Percentiles rank a stretch among this genome's conserved stretches.
Evolutionary conservation across 2,888 invertebrate genomes (phyloP).

Genomic region (Temnothorax rugatulus): DNA sequence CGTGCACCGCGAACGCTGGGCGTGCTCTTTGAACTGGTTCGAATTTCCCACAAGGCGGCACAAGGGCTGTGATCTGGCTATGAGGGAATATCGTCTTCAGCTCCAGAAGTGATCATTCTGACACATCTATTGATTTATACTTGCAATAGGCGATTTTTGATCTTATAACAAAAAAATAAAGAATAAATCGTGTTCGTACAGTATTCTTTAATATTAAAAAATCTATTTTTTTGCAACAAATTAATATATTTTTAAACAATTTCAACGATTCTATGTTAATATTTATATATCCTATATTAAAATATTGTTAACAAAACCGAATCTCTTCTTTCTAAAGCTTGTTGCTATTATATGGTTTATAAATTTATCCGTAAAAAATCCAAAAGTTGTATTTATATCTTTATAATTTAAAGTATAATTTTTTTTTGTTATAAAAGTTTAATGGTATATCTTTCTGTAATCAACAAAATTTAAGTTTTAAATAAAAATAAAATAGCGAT

Average conservation of each 20-base stretch:
- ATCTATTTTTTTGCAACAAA: background rate
- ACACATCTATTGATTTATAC: background rate
- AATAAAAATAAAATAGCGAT: background rate
- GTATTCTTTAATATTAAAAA: background rate
- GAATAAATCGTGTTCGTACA: background rate
- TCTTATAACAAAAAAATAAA: background rate
- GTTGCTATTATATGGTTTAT: background rate
- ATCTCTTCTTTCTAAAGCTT: background rate
- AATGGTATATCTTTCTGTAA: background rate
- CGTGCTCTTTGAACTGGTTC: conserved; percentile 57
- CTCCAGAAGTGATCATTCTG: conserved; percentile 12
- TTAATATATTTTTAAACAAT: background rate
- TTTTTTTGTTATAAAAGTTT: conserved; percentile 18
- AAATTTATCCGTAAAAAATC: background rate
- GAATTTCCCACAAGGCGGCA: conserved; percentile 43
- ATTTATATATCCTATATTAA: background rate
- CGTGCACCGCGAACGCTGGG: conserved; percentile 23
- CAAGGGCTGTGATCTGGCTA: conserved; percentile 22
- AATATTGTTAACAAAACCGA: background rate
- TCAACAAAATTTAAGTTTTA: background rate
- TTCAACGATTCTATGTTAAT: background rate
- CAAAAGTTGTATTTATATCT: background rate
- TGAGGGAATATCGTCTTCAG: background rate
- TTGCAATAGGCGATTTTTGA: background rate
- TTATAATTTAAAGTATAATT: conserved; percentile 7